Percentiles rank a stretch among this genome's conserved stretches.
phyloP scores from a whole-genome alignment of 2,113 vertebrate genomes.

The Tragelaphus scriptus region DNA sequence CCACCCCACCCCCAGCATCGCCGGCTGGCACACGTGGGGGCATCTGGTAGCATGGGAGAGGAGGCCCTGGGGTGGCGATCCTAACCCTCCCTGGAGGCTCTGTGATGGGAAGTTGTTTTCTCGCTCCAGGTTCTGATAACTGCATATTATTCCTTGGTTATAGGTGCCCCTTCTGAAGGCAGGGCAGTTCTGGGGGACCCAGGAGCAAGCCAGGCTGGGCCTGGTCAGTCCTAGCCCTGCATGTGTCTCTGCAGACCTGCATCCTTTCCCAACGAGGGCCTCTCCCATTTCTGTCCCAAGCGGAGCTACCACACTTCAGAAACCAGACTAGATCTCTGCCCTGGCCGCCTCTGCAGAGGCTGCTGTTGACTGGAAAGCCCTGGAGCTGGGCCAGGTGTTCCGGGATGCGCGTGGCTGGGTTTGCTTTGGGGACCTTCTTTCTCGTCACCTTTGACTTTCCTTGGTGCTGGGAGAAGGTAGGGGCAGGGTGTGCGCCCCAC shows the following conservation, averaged over 20 bases:
- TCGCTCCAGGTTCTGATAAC: background rate
- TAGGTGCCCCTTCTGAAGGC: background rate
- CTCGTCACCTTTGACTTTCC: background rate
- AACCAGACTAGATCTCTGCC: background rate
- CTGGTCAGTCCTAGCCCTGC: background rate
- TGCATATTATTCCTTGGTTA: background rate
- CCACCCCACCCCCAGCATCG: slow-evolving; percentile 36
- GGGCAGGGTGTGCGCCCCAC: background rate
- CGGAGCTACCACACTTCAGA: background rate
- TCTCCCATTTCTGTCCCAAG: background rate
- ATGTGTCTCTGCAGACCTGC: background rate
- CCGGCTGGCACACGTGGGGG: background rate
- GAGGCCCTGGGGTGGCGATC: background rate
- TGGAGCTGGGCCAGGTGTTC: background rate
- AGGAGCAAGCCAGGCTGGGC: background rate
- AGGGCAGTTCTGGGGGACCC: background rate
- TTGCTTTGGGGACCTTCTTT: background rate
- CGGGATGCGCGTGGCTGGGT: background rate
- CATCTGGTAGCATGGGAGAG: background rate
- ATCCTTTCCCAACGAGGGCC: background rate
- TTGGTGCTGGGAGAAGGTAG: background rate
- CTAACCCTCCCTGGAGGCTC: background rate
- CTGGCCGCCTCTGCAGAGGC: background rate
- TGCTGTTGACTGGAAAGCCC: background rate
- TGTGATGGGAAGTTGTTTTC: background rate